These are phyloP conservation scores for Mactromeris polynyma DNA, from an alignment of 2,888 invertebrate species.

Conservation along the genomic window DNA sequence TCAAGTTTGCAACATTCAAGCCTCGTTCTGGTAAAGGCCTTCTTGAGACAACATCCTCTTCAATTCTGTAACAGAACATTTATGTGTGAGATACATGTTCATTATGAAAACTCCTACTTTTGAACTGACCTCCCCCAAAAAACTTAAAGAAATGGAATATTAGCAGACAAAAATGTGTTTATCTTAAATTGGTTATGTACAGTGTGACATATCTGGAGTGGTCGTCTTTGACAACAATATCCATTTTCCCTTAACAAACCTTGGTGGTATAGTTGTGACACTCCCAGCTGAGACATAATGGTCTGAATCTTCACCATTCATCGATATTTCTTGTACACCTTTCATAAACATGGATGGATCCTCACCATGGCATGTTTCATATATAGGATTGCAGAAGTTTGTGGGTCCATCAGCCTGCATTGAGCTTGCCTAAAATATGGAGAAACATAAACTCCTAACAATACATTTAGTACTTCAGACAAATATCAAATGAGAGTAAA, in stretches of 20 bases:
- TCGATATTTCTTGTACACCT: slow-evolving; percentile 35
- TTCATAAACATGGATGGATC: slow-evolving; percentile 43
- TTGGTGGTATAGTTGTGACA: slow-evolving; percentile 2
- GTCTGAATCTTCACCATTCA: slow-evolving; percentile 19
- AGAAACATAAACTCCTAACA: neutral
- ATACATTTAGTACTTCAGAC: too few species aligned
- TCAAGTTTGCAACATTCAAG: slow-evolving; percentile 13
- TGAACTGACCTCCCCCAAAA: too few species aligned
- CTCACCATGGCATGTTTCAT: slow-evolving; percentile 76
- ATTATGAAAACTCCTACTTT: too few species aligned
- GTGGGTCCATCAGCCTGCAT: slow-evolving; percentile 49
- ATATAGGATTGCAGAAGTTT: slow-evolving; percentile 84
- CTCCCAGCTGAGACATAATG: slow-evolving; percentile 38
- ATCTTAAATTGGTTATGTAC: too few species aligned
- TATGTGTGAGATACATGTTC: too few species aligned
- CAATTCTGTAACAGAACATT: neutral
- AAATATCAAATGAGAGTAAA: too few species aligned
- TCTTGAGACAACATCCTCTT: slow-evolving; percentile 7
- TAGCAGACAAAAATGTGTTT: too few species aligned
- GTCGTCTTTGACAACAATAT: too few species aligned
- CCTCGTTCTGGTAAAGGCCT: slow-evolving; percentile 2
- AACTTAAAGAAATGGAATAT: too few species aligned
- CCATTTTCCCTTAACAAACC: too few species aligned
- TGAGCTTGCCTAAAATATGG: neutral
- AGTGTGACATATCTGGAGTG: too few species aligned